Conservation (phyloP, 2,113 vertebrate species). For the Pagrus major region DNA sequence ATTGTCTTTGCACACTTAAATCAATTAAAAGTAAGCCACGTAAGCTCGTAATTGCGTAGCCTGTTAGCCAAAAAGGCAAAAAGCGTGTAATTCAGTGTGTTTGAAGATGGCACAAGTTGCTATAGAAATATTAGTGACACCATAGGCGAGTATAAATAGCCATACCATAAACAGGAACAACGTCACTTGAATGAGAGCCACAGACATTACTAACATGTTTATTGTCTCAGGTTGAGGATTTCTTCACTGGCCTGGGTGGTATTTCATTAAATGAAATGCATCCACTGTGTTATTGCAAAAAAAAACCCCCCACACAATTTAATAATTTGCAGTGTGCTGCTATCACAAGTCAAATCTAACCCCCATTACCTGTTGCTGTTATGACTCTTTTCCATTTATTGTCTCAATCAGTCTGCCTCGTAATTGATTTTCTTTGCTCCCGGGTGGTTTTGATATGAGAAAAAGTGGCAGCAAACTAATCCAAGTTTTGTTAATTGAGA, state of each 20-base stretch:
- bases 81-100: not conserved
- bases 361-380: constrained; percentile 30
- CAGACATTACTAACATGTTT: not conserved
- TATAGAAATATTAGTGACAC: constrained; percentile 31
- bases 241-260: not conserved
- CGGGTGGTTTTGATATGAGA: not conserved
- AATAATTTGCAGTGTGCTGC: not conserved
- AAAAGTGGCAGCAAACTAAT: constrained; percentile 8
- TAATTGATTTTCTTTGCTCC: constrained; percentile 12
- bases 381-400: not conserved
- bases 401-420: not conserved
- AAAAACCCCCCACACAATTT: too few relatives aligned
- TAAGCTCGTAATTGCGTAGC: constrained; percentile 7
- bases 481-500: not conserved
- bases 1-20: not conserved
- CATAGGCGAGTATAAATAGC: constrained; percentile 47
- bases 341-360: not conserved
- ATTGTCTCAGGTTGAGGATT: constrained; percentile 1
- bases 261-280: constrained; percentile 15
- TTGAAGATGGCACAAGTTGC: not conserved
- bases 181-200: not conserved
- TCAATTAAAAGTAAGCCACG: constrained; percentile 2
- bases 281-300: too few relatives aligned
- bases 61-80: not conserved
- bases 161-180: constrained; percentile 35